Evolutionary conservation across 2,888 invertebrate species (phyloP), one percentile per base, ranked within the genome.

Genomic region (Pyrrhia umbra): DNA sequence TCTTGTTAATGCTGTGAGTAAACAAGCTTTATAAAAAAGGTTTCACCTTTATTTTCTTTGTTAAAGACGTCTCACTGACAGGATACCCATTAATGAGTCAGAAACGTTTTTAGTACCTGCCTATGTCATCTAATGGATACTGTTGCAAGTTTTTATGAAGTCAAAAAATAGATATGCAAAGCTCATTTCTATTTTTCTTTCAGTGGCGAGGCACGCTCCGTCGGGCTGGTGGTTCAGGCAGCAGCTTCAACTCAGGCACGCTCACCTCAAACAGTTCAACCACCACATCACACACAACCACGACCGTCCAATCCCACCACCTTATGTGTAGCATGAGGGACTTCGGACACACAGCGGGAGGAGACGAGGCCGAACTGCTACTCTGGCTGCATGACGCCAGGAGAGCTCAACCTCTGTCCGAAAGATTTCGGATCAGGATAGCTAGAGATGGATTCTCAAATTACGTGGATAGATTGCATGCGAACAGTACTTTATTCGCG

Each of bases 371-470:
- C 0, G 98, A 98, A 91, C 96, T 98, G 15, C 97, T 97, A 81
- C 97, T 99, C 83, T 98, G 97, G 84, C 93, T 98, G 0, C 98
- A 97, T 89, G 98, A 99, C 88, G 96, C 97, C 18, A 96, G 96
- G 79, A 96, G 97, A 82, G 96, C 96, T 81, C 97, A 97, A 81
- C 98, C 97, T 75, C 95, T 98, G 67, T 98, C 98, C 59, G 99
- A 99, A 91, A 95, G 98, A 72, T 98, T 98, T 94, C 95, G 98
- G 85, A 98, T 98, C 80, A 96, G 96, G 88, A 97, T 98, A 90
- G 97, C 97, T 75, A 97, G 98, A 90, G 98, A 98, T 84, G 98
- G 98, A 13, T 98, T 98, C 92, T 97, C 98, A 15, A 97, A 97
- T 90, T 98, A 98, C 88, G 96, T 98, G 70, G 98, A 98, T 84